Percentiles rank a stretch among this genome's conserved stretches.
Conservation (phyloP, 2,113 vertebrate species). For the Trematomus loennbergii region DNA sequence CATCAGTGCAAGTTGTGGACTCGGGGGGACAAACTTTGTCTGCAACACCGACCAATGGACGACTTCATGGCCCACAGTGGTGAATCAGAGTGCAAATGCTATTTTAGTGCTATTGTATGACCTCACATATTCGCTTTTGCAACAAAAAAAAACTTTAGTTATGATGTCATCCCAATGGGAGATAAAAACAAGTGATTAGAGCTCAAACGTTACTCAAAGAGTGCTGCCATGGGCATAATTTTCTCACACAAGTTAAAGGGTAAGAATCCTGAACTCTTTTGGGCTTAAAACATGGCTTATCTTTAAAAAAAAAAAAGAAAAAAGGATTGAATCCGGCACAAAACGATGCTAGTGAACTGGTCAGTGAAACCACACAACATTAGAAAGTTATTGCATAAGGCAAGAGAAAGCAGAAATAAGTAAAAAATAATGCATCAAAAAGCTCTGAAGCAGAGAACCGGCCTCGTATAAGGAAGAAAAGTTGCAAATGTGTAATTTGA, state of each 20-base stretch:
- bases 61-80: slow-evolving; percentile 30
- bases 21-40: slow-evolving; percentile 47
- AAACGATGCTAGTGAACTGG: not conserved
- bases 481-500: slow-evolving; percentile 7
- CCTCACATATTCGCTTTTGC: not conserved
- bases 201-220: slow-evolving; percentile 3
- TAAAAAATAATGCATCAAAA: slow-evolving; percentile 1
- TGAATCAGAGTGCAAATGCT: slow-evolving; percentile 35
- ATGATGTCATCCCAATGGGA: slow-evolving; percentile 24
- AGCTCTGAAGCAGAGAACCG: not conserved
- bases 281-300: slow-evolving; percentile 5
- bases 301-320: not conserved
- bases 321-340: not conserved
- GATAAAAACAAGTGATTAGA: slow-evolving; percentile 2
- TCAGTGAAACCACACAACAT: slow-evolving; percentile 18
- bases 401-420: slow-evolving; percentile 25
- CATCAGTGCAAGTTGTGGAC: slow-evolving; percentile 63
- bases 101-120: slow-evolving; percentile 10
- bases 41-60: slow-evolving; percentile 41
- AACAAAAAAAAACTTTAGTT: slow-evolving; percentile 2
- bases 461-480: not conserved
- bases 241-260: slow-evolving; percentile 3
- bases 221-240: slow-evolving; percentile 5
- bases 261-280: slow-evolving; percentile 7
- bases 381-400: not conserved